Evolutionary conservation across 2,113 vertebrate species (phyloP).

Genomic region (Procavia capensis): DNA sequence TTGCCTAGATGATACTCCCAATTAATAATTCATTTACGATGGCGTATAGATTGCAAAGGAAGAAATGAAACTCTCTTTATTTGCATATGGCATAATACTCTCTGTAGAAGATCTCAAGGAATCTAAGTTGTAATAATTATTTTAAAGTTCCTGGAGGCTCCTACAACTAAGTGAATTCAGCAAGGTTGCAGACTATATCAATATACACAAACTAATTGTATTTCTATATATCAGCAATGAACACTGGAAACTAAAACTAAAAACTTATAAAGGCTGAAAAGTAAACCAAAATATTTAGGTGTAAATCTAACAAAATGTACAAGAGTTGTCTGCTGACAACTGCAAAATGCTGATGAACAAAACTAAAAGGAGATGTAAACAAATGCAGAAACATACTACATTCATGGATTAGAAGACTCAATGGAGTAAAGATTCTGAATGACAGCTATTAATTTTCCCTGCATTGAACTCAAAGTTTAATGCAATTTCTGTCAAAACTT

Average conservation of each 20-base stretch:
- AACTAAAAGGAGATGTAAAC: too few relatives aligned
- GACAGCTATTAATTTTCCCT: neutral
- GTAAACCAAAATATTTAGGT: neutral
- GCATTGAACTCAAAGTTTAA: neutral
- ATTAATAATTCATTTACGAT: neutral
- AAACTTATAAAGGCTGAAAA: neutral
- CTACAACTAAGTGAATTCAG: neutral
- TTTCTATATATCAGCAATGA: too few relatives aligned
- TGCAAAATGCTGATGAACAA: too few relatives aligned
- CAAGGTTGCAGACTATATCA: neutral
- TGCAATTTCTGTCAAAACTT: neutral
- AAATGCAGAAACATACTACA: too few relatives aligned
- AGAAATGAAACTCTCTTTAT: slow-evolving; percentile 26
- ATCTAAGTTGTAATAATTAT: neutral
- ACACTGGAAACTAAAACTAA: slow-evolving; percentile 15
- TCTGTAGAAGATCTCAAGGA: neutral
- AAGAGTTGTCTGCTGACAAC: too few relatives aligned
- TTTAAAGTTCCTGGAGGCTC: neutral
- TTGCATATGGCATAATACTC: neutral
- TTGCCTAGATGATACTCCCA: neutral
- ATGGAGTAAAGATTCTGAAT: neutral
- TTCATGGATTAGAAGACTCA: neutral
- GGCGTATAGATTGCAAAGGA: neutral
- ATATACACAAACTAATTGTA: too few relatives aligned
- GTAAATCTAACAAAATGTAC: neutral